Evolutionary conservation across 2,797 vertebrate species (phyloP).

Genomic region (Pangasius macronema): DNA sequence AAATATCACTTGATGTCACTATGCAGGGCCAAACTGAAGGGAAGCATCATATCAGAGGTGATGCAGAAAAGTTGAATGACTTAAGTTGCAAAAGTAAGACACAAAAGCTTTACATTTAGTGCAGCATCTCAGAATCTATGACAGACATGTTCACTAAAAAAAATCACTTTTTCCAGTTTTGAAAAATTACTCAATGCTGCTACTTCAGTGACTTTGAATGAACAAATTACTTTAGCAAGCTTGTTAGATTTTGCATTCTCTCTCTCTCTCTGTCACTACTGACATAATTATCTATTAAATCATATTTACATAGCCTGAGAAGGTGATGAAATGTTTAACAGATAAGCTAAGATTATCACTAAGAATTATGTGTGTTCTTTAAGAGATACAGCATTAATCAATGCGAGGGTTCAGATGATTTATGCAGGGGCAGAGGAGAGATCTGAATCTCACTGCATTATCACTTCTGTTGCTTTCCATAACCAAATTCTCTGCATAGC

Average conservation of each 20-base stretch:
- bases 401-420: neutral
- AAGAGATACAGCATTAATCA: conserved; percentile 7
- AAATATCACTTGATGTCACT: neutral
- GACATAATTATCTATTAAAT: neutral
- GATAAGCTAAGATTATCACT: conserved; percentile 1
- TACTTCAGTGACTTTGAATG: neutral
- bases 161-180: neutral
- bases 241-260: neutral
- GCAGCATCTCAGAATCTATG: neutral
- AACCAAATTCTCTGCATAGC: neutral
- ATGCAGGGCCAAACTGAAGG: neutral
- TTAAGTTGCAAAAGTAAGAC: neutral
- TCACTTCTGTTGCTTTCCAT: neutral
- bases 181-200: neutral
- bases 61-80: neutral
- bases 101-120: neutral
- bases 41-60: neutral
- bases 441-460: neutral
- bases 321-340: neutral
- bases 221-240: neutral
- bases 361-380: neutral
- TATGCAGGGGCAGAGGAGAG: neutral
- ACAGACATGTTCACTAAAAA: neutral
- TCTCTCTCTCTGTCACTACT: neutral
- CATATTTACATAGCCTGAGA: neutral